A percentile compares a stretch with the other conserved stretches of the same genome.
These are phyloP conservation scores for Phanerotoma sp. DNA, from an alignment of 2,888 invertebrate species.

Conservation along the genomic window DNA sequence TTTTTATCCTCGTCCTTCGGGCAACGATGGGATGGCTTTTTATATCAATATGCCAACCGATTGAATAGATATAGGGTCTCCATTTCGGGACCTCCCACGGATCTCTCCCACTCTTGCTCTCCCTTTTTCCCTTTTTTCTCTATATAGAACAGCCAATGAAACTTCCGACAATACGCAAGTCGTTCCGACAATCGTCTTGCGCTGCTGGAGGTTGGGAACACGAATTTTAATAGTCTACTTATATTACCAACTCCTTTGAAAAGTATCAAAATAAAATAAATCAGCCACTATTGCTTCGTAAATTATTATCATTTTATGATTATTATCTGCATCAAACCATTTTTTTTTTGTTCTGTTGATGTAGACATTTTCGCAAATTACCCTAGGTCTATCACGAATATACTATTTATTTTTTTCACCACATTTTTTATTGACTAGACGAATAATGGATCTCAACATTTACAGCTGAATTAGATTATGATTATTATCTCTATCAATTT, in stretches of 20 bases:
- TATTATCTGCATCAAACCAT: too few relatives aligned
- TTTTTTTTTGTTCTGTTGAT: too few relatives aligned
- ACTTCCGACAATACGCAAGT: conserved; percentile 30
- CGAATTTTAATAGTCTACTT: neutral
- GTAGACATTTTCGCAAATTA: too few relatives aligned
- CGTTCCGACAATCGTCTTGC: conserved; percentile 18
- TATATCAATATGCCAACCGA: conserved; percentile 44
- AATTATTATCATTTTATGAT: too few relatives aligned
- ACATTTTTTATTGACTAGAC: too few relatives aligned
- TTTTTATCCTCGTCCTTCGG: conserved; percentile 30
- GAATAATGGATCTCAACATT: too few relatives aligned
- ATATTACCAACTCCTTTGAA: neutral
- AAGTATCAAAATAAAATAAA: too few relatives aligned
- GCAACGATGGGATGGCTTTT: conserved; percentile 39
- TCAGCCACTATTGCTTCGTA: too few relatives aligned
- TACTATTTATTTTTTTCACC: too few relatives aligned
- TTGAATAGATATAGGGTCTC: conserved; percentile 36
- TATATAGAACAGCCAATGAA: conserved; percentile 39
- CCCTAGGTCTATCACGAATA: too few relatives aligned
- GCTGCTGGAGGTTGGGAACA: conserved; percentile 5
- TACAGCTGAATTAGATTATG: too few relatives aligned
- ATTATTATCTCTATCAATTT: too few relatives aligned
- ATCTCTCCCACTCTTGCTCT: conserved; percentile 28
- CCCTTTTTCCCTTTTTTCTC: conserved; percentile 18
- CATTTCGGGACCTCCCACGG: conserved; percentile 39